Evolutionary conservation across 2,113 vertebrate genomes (phyloP).

Genomic region (Epinephelus lanceolatus): DNA sequence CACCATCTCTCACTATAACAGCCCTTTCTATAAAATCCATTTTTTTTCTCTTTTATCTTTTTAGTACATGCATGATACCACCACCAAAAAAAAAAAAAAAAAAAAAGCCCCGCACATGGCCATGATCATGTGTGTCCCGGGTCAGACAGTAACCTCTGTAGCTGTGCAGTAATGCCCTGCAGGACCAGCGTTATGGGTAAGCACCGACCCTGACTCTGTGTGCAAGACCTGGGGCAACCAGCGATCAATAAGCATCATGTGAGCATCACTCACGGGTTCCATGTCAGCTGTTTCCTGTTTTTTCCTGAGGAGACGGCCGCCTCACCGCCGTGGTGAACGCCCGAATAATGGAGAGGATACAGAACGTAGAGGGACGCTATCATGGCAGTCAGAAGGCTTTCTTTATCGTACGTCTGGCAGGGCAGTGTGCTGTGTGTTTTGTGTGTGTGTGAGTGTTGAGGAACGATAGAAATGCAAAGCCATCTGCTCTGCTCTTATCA

Average conservation of each 20-base stretch:
- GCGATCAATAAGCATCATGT: conserved; percentile 80
- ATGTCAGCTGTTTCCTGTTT: conserved; percentile 80
- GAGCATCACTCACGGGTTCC: conserved; percentile 73
- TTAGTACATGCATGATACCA: neutral
- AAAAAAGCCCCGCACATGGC: conserved; percentile 13
- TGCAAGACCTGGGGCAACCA: conserved; percentile 59
- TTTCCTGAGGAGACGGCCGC: conserved; percentile 64
- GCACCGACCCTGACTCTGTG: conserved; percentile 57
- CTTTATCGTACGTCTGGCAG: conserved; percentile 43
- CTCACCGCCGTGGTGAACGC: conserved; percentile 41
- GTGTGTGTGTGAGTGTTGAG: conserved; percentile 36
- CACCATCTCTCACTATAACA: neutral
- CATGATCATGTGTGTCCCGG: conserved; percentile 59
- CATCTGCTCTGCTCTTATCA: conserved; percentile 72
- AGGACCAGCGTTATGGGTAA: conserved; percentile 61
- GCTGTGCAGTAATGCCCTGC: conserved; percentile 57
- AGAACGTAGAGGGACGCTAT: conserved; percentile 30
- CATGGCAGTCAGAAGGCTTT: conserved; percentile 31
- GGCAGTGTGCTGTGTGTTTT: conserved; percentile 24
- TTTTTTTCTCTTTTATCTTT: neutral
- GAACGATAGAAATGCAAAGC: conserved; percentile 58
- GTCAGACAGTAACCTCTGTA: conserved; percentile 59
- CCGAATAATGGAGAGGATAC: conserved; percentile 42
- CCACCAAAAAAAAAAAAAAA: conserved; percentile 1
- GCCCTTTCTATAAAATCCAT: neutral